Base-by-base conservation (phyloP, 2,888 invertebrate species). In the Galerucella calmariensis region DNA sequence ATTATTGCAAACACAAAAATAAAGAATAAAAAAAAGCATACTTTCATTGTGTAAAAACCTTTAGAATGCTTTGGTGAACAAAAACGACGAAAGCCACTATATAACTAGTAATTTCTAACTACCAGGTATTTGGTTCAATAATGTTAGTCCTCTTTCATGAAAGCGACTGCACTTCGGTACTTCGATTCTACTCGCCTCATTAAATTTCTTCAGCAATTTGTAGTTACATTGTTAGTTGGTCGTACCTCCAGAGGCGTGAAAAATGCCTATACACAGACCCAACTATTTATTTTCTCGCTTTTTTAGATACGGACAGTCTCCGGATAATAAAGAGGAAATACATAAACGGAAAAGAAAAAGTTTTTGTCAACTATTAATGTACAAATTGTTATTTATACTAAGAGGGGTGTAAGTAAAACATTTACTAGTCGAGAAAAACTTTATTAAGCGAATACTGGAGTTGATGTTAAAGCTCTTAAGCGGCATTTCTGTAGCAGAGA, bases 141-240 rank as follows among this genome's bases (percentile, higher is more conserved):
- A 58, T 67, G 46, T 72, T 66, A 67, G 72, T 66, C 51, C 61
- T 53, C 72, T 72, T 66, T 72, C 66, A 70, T 71, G 72, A 14
- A 59, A 16, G 56, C 20, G 16, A 44, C 46, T 66, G 59, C 71
- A 59, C 59, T 67, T 27, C 67, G 72, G 66, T 72, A 72, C 66
- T 66, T 72, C 59, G 63, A 72, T 72, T 72, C 66, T 56, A 66
- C 59, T 11, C 72, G 72, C 66, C 72, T 72, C 72, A 72, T 72
- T 72, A 66, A 72, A 72, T 72, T 72, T 72, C 27, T 66, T 66
- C 72, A 67, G 72, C 72, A 67, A 72, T 72, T 72, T 72, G 58
- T 72, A 72, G 72, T 59, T 72, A 67, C 72, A 72, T 72, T 72
- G 72, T 72, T 72, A 72, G 66, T 53, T 56, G 72, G 44, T 48